These are phyloP conservation scores for Oriolus oriolus DNA, from an alignment of 2,113 vertebrate genomes.

Conservation along the genomic window DNA sequence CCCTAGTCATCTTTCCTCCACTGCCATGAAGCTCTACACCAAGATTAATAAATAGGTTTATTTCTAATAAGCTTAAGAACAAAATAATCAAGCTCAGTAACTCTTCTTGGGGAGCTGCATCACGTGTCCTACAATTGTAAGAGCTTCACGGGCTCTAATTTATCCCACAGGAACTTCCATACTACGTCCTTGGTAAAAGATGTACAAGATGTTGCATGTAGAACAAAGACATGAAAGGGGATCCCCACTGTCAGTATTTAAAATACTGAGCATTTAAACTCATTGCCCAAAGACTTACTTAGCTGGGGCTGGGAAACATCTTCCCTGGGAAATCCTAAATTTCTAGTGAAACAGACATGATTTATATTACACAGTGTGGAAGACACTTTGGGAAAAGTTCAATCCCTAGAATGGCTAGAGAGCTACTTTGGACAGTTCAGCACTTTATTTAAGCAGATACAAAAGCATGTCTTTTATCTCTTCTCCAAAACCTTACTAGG, in stretches of 20 bases:
- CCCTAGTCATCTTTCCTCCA: not conserved
- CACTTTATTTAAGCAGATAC: not conserved
- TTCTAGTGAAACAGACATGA: not conserved
- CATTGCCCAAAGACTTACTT: not conserved
- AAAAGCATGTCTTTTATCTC: not conserved
- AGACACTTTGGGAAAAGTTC: not conserved
- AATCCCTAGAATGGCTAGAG: not conserved
- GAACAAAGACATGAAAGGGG: not conserved
- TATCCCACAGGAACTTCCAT: not conserved
- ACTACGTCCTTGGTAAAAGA: not conserved
- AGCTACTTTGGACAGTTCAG: not conserved
- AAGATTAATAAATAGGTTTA: not conserved
- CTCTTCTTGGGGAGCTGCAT: not conserved
- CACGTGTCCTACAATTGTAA: fast-evolving
- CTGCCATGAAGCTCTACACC: not conserved
- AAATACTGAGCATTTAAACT: not conserved
- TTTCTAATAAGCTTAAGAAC: not conserved
- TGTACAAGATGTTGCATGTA: not conserved
- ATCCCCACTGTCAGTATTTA: not conserved
- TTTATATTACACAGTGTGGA: not conserved
- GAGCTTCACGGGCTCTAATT: not conserved
- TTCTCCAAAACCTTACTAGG: not conserved
- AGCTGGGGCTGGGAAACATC: not conserved
- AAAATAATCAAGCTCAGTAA: not conserved
- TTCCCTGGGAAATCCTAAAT: not conserved